Percentiles rank a stretch among this genome's conserved stretches.
These are phyloP conservation scores for Hafferia zeledoni DNA, from an alignment of 2,797 vertebrate genomes.

Conservation along the genomic window DNA sequence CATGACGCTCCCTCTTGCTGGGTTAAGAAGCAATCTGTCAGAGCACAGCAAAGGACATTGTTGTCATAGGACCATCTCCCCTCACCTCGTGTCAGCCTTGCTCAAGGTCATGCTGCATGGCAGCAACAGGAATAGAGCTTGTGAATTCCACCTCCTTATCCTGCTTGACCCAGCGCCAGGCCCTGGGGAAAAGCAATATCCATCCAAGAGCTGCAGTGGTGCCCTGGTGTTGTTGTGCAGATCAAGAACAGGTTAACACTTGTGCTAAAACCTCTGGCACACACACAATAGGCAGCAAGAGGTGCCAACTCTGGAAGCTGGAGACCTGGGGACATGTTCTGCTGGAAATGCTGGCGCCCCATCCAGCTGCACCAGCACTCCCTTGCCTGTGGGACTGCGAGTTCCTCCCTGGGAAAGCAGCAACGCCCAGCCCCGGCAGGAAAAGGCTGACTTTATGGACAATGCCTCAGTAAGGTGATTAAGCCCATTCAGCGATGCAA, in stretches of 20 bases:
- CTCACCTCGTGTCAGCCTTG: rapidly evolving
- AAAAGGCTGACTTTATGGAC: not conserved
- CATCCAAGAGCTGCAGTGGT: not conserved
- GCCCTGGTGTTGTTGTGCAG: not conserved
- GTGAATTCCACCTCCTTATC: slow-evolving; percentile 33
- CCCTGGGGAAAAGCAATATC: not conserved
- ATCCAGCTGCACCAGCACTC: slow-evolving; percentile 29
- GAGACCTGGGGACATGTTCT: not conserved
- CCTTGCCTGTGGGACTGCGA: not conserved
- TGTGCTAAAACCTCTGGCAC: rapidly evolving
- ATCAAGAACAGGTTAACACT: not conserved
- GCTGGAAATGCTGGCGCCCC: not conserved
- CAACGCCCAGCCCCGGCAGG: slow-evolving; percentile 28
- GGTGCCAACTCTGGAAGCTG: slow-evolving; percentile 33
- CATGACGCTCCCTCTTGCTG: not conserved
- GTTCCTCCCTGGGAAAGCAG: slow-evolving; percentile 47
- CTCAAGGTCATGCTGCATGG: not conserved
- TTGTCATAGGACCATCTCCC: not conserved
- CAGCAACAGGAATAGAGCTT: slow-evolving; percentile 37
- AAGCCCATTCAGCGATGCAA: not conserved
- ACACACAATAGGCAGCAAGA: not conserved
- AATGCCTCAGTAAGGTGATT: not conserved
- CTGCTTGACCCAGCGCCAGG: slow-evolving; percentile 24
- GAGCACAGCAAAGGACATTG: not conserved
- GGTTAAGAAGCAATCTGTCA: not conserved